phyloP scores from a whole-genome alignment of 2,888 invertebrate species.

The Conops quadrifasciatus region DNA sequence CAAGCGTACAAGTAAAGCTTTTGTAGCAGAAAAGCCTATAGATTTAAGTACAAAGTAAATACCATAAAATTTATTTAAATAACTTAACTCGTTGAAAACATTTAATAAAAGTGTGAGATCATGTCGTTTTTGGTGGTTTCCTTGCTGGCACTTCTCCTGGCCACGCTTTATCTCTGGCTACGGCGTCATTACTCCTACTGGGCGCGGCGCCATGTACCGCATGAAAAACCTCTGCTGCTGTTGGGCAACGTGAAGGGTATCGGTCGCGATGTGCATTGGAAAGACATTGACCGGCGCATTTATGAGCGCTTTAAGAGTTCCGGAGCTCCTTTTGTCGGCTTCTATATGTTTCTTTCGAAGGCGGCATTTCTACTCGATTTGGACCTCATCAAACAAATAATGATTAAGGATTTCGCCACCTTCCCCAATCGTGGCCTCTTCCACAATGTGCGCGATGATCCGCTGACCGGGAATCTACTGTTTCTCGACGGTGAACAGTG shows the following conservation, averaged over 20 bases:
- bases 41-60: no score
- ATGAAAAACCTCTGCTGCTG: slow-evolving; percentile 45
- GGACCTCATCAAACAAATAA: slow-evolving; percentile 50
- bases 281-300: slow-evolving; percentile 41
- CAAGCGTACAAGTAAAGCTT: no score
- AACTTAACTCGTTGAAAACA: no score
- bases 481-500: slow-evolving; percentile 63
- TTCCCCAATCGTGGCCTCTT: slow-evolving; percentile 52
- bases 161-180: background rate
- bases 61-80: no score
- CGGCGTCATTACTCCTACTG: slow-evolving; percentile 48
- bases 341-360: slow-evolving; percentile 46
- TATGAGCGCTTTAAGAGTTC: slow-evolving; percentile 41
- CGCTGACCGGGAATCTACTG: slow-evolving; percentile 58
- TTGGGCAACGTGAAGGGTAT: slow-evolving; percentile 53
- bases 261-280: slow-evolving; percentile 45
- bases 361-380: slow-evolving; percentile 46
- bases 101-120: background rate
- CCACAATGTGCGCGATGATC: slow-evolving; percentile 54
- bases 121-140: background rate
- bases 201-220: slow-evolving; percentile 47
- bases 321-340: slow-evolving; percentile 50
- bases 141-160: background rate
- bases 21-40: no score
- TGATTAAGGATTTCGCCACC: slow-evolving; percentile 52